phyloP scores from a whole-genome alignment of 2,113 vertebrate species.

The Oxyura jamaicensis region DNA sequence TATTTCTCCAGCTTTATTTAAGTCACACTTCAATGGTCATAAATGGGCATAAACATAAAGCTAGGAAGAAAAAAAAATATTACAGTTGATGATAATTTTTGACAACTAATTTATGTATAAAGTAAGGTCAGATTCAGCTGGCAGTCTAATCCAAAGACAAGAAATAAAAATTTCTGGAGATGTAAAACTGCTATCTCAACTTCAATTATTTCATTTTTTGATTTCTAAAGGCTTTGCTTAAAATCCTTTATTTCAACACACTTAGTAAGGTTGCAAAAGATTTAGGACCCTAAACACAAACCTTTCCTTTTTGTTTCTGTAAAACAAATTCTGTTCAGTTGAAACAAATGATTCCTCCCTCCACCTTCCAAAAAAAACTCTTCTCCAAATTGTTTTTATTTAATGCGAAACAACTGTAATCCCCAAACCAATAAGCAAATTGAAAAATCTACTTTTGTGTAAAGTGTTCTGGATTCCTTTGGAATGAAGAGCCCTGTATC shows the following conservation, averaged over 20 bases:
- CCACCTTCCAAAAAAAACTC: background rate
- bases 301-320: background rate
- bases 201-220: background rate
- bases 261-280: background rate
- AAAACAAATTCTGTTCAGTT: background rate
- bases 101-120: background rate
- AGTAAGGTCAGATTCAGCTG: background rate
- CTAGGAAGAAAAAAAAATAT: background rate
- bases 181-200: background rate
- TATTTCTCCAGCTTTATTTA: conserved; percentile 2
- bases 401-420: background rate
- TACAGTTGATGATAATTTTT: background rate
- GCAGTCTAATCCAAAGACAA: background rate
- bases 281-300: background rate
- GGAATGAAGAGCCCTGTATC: background rate
- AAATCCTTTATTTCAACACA: background rate
- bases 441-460: background rate
- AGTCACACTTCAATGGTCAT: conserved; percentile 1
- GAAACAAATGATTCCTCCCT: background rate
- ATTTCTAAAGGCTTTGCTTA: conserved; percentile 9
- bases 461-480: background rate
- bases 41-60: conserved; percentile 27
- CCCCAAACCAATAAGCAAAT: background rate
- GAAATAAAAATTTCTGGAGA: background rate
- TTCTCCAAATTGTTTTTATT: background rate